Percentiles rank a stretch among this genome's conserved stretches.
These are phyloP conservation scores for Epirrita christyi DNA, from an alignment of 2,888 invertebrate genomes.

Conservation along the genomic window DNA sequence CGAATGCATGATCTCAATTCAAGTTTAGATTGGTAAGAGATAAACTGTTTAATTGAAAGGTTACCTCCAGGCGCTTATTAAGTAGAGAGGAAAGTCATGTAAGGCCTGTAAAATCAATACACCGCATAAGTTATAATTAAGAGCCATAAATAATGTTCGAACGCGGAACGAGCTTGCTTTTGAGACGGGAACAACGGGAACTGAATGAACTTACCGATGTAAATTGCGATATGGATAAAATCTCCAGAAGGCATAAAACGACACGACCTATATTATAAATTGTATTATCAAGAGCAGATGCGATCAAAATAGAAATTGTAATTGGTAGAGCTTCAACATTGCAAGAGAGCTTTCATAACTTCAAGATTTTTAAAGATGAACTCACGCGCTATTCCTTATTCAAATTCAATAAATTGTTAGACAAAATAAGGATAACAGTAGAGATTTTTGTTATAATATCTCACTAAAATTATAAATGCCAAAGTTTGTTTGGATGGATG, in stretches of 20 bases:
- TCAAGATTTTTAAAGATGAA: not conserved
- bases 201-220: constrained; percentile 51
- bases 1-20: constrained; percentile 38
- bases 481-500: too few relatives aligned
- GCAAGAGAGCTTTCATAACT: not conserved
- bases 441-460: not conserved
- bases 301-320: constrained; percentile 3
- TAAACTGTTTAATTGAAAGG: constrained; percentile 42
- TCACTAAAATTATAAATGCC: too few relatives aligned
- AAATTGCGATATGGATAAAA: constrained; percentile 31
- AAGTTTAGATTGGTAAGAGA: constrained; percentile 28
- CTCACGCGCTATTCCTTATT: too few relatives aligned
- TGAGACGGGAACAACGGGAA: constrained; percentile 44
- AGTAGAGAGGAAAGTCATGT: constrained; percentile 47
- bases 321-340: not conserved
- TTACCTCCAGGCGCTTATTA: constrained; percentile 38
- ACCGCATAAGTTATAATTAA: constrained; percentile 59
- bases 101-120: constrained; percentile 55
- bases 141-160: constrained; percentile 62
- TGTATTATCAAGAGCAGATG: constrained; percentile 6
- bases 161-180: constrained; percentile 50
- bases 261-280: constrained; percentile 13
- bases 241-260: constrained; percentile 19
- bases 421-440: not conserved
- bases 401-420: not conserved